phyloP scores from a whole-genome alignment of 2,113 vertebrate species.

The Crypturellus undulatus region DNA sequence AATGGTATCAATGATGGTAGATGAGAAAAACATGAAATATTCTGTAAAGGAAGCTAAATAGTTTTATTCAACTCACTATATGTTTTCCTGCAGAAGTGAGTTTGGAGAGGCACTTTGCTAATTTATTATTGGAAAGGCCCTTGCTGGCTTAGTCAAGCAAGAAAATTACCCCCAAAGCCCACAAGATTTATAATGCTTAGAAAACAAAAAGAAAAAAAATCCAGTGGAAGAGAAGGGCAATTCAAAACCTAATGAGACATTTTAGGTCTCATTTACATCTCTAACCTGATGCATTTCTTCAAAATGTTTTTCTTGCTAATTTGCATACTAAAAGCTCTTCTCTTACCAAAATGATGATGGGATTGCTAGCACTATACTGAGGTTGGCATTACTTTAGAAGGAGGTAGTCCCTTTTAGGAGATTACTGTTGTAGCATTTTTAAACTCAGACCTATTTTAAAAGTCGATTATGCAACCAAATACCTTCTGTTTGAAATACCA shows the following conservation, averaged over 20 bases:
- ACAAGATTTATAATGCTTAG: slow-evolving; percentile 81
- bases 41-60: slow-evolving; percentile 27
- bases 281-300: slow-evolving; percentile 81
- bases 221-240: slow-evolving; percentile 73
- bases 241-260: slow-evolving; percentile 86
- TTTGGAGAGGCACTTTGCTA: slow-evolving; percentile 70
- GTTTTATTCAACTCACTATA: slow-evolving; percentile 36
- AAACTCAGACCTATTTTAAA: slow-evolving; percentile 54
- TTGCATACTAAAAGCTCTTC: slow-evolving; percentile 84
- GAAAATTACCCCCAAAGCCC: slow-evolving; percentile 82
- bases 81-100: slow-evolving; percentile 69
- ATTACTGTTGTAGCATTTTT: slow-evolving; percentile 44
- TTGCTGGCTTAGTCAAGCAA: slow-evolving; percentile 78
- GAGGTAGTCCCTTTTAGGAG: slow-evolving; percentile 49
- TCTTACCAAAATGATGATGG: slow-evolving; percentile 78
- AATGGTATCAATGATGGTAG: neutral
- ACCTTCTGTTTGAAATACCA: neutral
- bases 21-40: neutral
- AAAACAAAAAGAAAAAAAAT: slow-evolving; percentile 68
- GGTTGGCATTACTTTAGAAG: slow-evolving; percentile 70
- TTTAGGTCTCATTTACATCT: slow-evolving; percentile 84
- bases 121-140: slow-evolving; percentile 79
- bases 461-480: neutral
- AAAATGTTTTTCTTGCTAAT: slow-evolving; percentile 79
- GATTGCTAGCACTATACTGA: slow-evolving; percentile 71